These are phyloP conservation scores for Myiopsitta monachus DNA, from an alignment of 2,113 vertebrate genomes.

Conservation along the genomic window DNA sequence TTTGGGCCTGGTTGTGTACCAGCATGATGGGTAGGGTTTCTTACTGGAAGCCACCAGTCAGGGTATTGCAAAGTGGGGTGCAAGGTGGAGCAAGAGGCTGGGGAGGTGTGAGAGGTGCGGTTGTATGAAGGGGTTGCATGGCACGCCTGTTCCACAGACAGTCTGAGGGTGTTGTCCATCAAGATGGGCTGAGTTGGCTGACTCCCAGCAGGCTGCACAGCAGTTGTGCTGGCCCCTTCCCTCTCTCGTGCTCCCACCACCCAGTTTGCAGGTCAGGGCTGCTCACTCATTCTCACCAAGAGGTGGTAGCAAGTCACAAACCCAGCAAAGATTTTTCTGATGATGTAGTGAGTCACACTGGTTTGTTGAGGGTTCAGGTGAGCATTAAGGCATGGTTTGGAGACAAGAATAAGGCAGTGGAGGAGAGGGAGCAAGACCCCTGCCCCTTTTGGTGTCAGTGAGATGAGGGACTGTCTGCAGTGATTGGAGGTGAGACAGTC, in stretches of 20 bases:
- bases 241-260: background rate
- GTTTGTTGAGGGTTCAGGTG: background rate
- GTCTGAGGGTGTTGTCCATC: background rate
- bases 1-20: background rate
- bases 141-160: background rate
- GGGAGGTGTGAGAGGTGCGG: background rate
- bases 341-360: background rate
- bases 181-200: background rate
- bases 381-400: background rate
- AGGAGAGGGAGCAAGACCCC: background rate
- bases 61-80: background rate
- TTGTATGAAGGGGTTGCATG: background rate
- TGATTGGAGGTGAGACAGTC: background rate
- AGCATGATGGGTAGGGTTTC: background rate
- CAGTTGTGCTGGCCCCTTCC: background rate
- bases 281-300: background rate
- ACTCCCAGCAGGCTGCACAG: fast-evolving
- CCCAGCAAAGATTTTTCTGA: background rate
- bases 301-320: background rate
- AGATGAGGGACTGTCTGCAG: background rate
- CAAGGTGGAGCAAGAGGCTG: background rate
- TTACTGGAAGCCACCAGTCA: background rate
- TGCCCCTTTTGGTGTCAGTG: background rate
- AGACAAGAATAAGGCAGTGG: background rate
- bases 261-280: background rate